A percentile compares a stretch with the other conserved stretches of the same genome.
Evolutionary conservation across 2,113 vertebrate genomes (phyloP).

Genomic region (Eretmodus cyanostictus): DNA sequence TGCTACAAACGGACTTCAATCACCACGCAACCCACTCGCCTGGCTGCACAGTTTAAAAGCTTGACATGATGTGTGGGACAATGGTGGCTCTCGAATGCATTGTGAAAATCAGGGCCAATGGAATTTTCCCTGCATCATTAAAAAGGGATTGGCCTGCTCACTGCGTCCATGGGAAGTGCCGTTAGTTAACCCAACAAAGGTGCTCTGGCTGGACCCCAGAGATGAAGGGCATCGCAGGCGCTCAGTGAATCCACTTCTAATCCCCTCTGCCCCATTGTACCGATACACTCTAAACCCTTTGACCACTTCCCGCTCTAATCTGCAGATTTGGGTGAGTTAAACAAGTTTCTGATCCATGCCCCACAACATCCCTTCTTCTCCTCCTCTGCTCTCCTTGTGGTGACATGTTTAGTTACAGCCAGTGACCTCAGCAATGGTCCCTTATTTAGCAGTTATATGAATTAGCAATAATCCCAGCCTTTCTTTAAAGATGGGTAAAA

Average conservation of each 20-base stretch:
- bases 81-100: constrained; percentile 36
- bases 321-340: constrained; percentile 47
- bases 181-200: constrained; percentile 65
- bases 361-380: neutral
- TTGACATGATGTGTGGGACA: constrained; percentile 43
- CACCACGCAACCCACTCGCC: constrained; percentile 21
- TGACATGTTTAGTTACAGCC: neutral
- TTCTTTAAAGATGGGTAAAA: neutral
- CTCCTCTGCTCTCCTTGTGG: neutral
- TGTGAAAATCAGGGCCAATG: constrained; percentile 52
- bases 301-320: constrained; percentile 64
- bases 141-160: constrained; percentile 63
- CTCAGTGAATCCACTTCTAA: constrained; percentile 50
- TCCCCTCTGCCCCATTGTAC: constrained; percentile 56
- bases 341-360: constrained; percentile 44
- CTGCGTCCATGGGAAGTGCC: constrained; percentile 54
- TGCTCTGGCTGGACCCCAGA: constrained; percentile 55
- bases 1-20: constrained; percentile 38
- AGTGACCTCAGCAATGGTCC: neutral
- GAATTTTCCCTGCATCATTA: constrained; percentile 70
- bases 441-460: neutral
- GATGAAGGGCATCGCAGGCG: constrained; percentile 59
- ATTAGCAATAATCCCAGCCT: neutral
- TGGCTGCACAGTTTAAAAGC: constrained; percentile 57
- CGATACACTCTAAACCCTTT: constrained; percentile 42